Conservation (phyloP, 2,113 vertebrate genomes). For the Egretta garzetta region DNA sequence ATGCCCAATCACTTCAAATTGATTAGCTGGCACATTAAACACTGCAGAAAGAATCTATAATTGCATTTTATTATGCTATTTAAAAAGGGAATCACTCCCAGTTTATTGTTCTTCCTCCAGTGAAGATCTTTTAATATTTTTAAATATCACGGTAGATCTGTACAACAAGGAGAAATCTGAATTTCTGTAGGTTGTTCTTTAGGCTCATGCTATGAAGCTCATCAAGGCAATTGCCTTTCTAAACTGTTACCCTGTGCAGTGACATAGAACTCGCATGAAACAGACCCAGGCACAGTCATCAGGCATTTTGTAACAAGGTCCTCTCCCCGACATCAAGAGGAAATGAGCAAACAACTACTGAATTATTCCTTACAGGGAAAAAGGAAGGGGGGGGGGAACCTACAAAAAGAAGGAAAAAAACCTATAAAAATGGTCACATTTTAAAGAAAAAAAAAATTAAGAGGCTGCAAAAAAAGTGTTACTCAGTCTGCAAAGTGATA, state of each 20-base stretch:
- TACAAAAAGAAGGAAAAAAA: accelerated
- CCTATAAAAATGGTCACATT: not conserved
- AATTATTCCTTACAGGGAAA: not conserved
- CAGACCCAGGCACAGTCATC: not conserved
- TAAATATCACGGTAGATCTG: not conserved
- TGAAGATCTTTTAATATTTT: not conserved
- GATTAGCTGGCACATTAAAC: not conserved
- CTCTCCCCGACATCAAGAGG: not conserved
- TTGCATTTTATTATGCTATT: not conserved
- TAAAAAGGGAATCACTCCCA: not conserved
- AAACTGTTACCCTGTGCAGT: not conserved
- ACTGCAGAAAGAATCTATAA: not conserved
- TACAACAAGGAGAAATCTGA: not conserved
- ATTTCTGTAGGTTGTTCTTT: not conserved
- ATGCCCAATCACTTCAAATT: not conserved
- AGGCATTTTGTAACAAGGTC: not conserved
- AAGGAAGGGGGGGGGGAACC: too few species aligned
- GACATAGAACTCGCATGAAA: not conserved
- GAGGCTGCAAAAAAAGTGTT: not conserved
- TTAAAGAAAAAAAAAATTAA: not conserved
- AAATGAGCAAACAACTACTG: not conserved
- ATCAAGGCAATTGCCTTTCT: not conserved
- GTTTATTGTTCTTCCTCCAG: not conserved
- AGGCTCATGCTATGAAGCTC: not conserved
- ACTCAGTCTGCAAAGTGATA: not conserved